Evolutionary conservation across 2,113 vertebrate species (phyloP).

Genomic region (Cyprinodon variegatus): DNA sequence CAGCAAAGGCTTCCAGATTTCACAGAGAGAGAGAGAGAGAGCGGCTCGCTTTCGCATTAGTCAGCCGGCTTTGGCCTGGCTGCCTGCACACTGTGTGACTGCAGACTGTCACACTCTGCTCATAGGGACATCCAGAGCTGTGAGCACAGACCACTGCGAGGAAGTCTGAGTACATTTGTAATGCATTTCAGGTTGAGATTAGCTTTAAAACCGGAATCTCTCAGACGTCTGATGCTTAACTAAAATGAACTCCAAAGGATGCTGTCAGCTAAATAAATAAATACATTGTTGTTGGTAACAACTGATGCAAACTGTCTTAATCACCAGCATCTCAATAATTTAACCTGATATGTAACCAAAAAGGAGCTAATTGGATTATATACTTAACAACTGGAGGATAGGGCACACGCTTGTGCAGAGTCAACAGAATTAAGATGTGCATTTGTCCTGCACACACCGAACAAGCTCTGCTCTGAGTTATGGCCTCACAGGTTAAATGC

Average conservation of each 20-base stretch:
- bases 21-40: neutral
- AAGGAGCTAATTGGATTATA: neutral
- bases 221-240: neutral
- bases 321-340: neutral
- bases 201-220: conserved; percentile 27
- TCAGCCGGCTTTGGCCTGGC: conserved; percentile 37
- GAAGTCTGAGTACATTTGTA: conserved; percentile 19
- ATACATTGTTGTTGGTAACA: neutral
- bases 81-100: conserved; percentile 42
- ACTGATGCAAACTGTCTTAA: neutral
- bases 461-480: conserved; percentile 25
- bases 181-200: conserved; percentile 29
- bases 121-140: conserved; percentile 28
- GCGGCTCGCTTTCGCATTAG: conserved; percentile 52
- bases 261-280: neutral
- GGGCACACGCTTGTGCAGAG: neutral
- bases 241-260: neutral
- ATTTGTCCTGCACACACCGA: conserved; percentile 9
- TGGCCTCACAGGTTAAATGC: conserved; percentile 10
- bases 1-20: conserved; percentile 32
- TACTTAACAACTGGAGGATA: neutral
- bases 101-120: conserved; percentile 32
- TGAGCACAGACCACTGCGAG: conserved; percentile 22
- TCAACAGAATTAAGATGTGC: conserved; percentile 22
- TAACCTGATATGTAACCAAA: too few relatives aligned